Evolutionary conservation across 2,888 invertebrate species (phyloP).

Genomic region (Brachyopa scutellaris): DNA sequence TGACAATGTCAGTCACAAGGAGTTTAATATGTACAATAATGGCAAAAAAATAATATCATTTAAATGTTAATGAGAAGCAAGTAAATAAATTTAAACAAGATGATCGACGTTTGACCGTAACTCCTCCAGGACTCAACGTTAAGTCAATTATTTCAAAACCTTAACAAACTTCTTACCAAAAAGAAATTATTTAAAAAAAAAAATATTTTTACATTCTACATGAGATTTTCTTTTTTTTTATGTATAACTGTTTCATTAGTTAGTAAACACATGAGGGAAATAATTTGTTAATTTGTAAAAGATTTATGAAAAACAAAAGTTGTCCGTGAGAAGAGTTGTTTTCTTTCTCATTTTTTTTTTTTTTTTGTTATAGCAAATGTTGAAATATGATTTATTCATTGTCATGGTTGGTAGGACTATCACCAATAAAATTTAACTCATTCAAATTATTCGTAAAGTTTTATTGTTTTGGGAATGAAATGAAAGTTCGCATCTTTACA

Average conservation of each 20-base stretch:
- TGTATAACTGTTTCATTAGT: slow-evolving; percentile 14
- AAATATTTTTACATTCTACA: background rate
- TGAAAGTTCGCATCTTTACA: no score
- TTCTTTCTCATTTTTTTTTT: slow-evolving; percentile 4
- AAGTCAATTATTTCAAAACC: background rate
- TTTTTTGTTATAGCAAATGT: slow-evolving; percentile 40
- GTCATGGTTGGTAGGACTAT: slow-evolving; percentile 42
- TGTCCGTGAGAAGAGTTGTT: slow-evolving; percentile 2
- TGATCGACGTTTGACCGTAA: no score
- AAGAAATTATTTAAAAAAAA: slow-evolving; percentile 1
- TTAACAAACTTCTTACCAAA: background rate
- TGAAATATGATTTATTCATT: slow-evolving; percentile 42
- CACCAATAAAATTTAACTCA: slow-evolving; percentile 62
- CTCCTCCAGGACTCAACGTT: no score
- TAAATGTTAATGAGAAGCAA: no score
- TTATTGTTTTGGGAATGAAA: no score
- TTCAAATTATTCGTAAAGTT: background rate
- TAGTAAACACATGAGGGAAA: background rate
- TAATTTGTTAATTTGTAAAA: slow-evolving; percentile 32
- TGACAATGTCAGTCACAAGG: no score
- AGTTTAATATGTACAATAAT: no score
- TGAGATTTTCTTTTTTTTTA: slow-evolving; percentile 10
- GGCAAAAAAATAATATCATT: no score
- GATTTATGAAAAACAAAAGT: slow-evolving; percentile 12
- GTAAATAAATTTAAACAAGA: no score